These are phyloP conservation scores for Monoplex corrugatus DNA, from an alignment of 2,888 invertebrate genomes.

Conservation along the genomic window DNA sequence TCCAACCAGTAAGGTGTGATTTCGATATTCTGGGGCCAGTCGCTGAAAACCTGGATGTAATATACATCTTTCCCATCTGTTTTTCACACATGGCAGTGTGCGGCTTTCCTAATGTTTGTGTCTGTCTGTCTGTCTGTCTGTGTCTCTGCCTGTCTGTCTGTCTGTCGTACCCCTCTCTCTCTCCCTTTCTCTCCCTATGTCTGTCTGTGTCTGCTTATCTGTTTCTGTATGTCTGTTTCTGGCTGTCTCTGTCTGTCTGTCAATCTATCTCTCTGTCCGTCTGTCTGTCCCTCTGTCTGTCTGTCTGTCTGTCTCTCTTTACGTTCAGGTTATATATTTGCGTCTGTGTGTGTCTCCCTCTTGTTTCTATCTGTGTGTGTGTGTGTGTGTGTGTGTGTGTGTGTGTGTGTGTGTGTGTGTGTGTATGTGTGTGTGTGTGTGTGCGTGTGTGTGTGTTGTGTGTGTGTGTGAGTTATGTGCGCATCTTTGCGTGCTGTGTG, in stretches of 20 bases:
- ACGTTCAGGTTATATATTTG: background rate
- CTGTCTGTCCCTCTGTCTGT: background rate
- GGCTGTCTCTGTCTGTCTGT: slow-evolving; percentile 9
- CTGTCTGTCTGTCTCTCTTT: background rate
- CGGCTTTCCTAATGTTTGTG: background rate
- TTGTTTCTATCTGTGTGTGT: background rate
- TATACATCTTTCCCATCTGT: slow-evolving; percentile 31
- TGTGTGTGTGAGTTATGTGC: no score
- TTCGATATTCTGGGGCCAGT: slow-evolving; percentile 35
- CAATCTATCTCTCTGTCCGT: background rate
- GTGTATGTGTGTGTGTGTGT: background rate
- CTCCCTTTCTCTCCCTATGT: slow-evolving; percentile 7
- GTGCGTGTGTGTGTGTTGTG: no score
- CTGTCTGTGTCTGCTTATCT: background rate
- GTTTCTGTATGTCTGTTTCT: background rate
- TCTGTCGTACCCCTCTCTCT: background rate
- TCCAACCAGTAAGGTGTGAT: slow-evolving; percentile 25
- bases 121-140: slow-evolving; percentile 26
- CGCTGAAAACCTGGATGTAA: slow-evolving; percentile 28
- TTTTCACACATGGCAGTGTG: background rate
- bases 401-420: background rate
- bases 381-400: background rate
- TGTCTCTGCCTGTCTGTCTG: background rate
- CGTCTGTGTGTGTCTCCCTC: background rate
- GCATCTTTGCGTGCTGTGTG: no score